Conservation (phyloP, 2,888 invertebrate species). For the Baronia brevicornis region DNA sequence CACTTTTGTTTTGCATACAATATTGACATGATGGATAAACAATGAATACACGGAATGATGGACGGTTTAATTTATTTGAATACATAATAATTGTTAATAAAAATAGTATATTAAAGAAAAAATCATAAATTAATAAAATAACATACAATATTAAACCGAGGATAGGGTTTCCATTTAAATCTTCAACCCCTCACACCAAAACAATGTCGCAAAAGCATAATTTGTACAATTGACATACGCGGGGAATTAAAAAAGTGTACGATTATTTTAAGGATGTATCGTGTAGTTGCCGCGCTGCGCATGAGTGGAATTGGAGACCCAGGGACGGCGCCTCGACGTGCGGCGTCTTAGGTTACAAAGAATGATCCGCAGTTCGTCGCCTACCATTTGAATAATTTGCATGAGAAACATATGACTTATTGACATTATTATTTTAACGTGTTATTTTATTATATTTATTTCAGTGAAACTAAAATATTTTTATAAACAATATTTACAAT, state of each 20-base stretch:
- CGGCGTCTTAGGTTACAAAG: slow-evolving; percentile 44
- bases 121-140: too few species aligned
- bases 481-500: too few species aligned
- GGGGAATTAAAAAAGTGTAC: slow-evolving; percentile 23
- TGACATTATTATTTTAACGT: too few species aligned
- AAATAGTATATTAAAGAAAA: too few species aligned
- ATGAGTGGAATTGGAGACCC: slow-evolving; percentile 34
- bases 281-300: slow-evolving; percentile 45
- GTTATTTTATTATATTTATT: too few species aligned
- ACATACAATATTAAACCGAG: background rate
- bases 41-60: too few species aligned
- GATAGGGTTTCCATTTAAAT: background rate
- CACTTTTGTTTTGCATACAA: too few species aligned
- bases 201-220: slow-evolving; percentile 24
- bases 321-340: slow-evolving; percentile 37
- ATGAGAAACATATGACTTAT: slow-evolving; percentile 1
- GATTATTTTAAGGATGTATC: slow-evolving; percentile 43
- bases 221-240: slow-evolving; percentile 25
- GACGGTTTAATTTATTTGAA: too few species aligned
- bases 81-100: too few species aligned
- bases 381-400: slow-evolving; percentile 16
- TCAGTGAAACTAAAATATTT: too few species aligned
- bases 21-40: too few species aligned
- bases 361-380: slow-evolving; percentile 24
- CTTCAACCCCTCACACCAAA: slow-evolving; percentile 1